A percentile compares a stretch with the other conserved stretches of the same genome.
Evolutionary conservation across 2,888 invertebrate species (phyloP).

Genomic region (Drosophila suboccidentalis): DNA sequence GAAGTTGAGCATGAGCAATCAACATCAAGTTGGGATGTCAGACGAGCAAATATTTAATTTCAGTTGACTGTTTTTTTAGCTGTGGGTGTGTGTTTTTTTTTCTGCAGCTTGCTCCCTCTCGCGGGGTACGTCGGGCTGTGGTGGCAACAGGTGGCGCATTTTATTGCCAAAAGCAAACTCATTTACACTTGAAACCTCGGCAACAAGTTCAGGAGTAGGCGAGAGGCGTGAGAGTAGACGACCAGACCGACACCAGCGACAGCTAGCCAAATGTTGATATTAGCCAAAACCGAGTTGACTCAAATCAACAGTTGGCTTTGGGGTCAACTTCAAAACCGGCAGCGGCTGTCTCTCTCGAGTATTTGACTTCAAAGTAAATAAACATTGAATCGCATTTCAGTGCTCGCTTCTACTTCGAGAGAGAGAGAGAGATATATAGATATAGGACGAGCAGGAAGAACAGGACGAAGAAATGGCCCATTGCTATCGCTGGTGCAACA

Average conservation of each 20-base stretch:
- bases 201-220: conserved; percentile 46
- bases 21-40: conserved; percentile 49
- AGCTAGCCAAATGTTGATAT: conserved; percentile 67
- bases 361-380: conserved; percentile 68
- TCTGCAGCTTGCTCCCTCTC: conserved; percentile 2
- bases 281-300: conserved; percentile 49
- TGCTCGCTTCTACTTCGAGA: neutral
- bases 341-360: conserved; percentile 26
- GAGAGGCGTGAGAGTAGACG: conserved; percentile 11
- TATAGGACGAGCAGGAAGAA: neutral
- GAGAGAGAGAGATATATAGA: neutral
- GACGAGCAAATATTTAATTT: conserved; percentile 71
- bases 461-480: conserved; percentile 16
- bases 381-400: conserved; percentile 47
- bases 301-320: conserved; percentile 59
- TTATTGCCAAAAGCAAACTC: conserved; percentile 68
- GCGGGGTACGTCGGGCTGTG: neutral
- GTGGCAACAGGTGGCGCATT: conserved; percentile 69
- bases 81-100: conserved; percentile 29
- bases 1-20: conserved; percentile 56
- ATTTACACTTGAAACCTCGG: conserved; percentile 69
- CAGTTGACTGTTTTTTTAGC: conserved; percentile 58
- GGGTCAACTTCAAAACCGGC: conserved; percentile 48
- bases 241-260: conserved; percentile 21
- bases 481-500: neutral